A percentile compares a stretch with the other conserved stretches of the same genome.
These are phyloP conservation scores for Hirtodrosophila alboralis DNA, from an alignment of 2,888 invertebrate species.

Conservation along the genomic window DNA sequence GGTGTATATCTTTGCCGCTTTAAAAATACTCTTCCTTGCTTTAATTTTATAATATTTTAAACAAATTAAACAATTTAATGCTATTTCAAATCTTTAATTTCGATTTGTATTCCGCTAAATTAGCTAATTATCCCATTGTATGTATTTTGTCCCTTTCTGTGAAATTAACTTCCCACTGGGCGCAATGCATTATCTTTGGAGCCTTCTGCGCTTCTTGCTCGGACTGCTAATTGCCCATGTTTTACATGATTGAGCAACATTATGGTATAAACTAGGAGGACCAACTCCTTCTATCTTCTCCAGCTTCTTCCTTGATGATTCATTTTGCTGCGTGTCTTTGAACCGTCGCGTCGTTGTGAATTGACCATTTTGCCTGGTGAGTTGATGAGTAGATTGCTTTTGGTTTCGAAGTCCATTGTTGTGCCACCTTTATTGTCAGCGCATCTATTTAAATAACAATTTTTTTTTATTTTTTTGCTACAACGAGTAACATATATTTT, in stretches of 20 bases:
- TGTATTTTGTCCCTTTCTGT: neutral
- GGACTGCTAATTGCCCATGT: conserved; percentile 68
- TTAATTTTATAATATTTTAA: too few relatives aligned
- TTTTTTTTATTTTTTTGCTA: conserved; percentile 37
- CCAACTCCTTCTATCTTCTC: neutral
- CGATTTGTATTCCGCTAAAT: too few relatives aligned
- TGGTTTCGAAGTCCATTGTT: conserved; percentile 33
- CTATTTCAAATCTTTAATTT: too few relatives aligned
- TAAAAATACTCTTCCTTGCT: too few relatives aligned
- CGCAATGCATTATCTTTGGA: conserved; percentile 50
- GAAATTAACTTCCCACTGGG: conserved; percentile 4
- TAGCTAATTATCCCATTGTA: neutral
- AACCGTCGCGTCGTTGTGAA: conserved; percentile 5
- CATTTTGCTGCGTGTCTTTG: conserved; percentile 20
- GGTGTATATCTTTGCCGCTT: too few relatives aligned
- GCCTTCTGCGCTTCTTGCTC: conserved; percentile 22
- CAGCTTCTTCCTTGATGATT: conserved; percentile 6
- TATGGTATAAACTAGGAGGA: conserved; percentile 37
- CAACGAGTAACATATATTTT: conserved; percentile 3
- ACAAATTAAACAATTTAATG: too few relatives aligned
- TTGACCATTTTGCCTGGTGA: conserved; percentile 11
- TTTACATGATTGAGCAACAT: conserved; percentile 69
- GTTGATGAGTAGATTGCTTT: conserved; percentile 31
- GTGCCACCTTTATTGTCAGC: conserved; percentile 36
- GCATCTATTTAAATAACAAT: conserved; percentile 44